Evolutionary conservation across 1,140 invertebrate species (phyloP), one percentile per base, ranked within the genome.

Genomic region (Coenobita brevimanus): DNA sequence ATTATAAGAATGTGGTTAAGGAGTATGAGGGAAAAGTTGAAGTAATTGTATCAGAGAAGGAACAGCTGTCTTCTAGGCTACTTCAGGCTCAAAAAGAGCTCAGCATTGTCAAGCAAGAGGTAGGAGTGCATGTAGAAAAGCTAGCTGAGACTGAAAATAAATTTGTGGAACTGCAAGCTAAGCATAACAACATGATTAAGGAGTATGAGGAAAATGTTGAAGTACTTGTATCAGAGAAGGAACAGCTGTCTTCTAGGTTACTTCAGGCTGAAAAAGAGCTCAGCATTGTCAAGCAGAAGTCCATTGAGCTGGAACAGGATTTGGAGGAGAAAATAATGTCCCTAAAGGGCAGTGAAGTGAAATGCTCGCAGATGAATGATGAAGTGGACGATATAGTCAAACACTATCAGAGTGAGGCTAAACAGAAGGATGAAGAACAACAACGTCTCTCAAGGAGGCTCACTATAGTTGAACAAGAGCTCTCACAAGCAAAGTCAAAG

Each of bases 341-440:
- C 2, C 43, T 81, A 64, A 38, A 17, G 15, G 24, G 6, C 3
- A 83, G 50, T 27, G 27, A 73, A 73, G 27, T 36, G 0, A 43
- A 83, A 17, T 57, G 67, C n/a, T 54, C 41, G 8, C 10, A 50
- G 57, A 30, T 79, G 30, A 43, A 79, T 27, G 3, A 15, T 2
- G 75, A 79, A 8, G 30, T 79, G 46, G 75, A 79, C 15, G 75
- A 79, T 30, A 79, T 79, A 6, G 43, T 79, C 17, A 27, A 79
- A 27, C 43, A 79, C 46, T 79, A 21, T 10, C n/a, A 54, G 24
- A 79, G 13, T 13, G 75, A 79, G 36, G 0, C 15, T 36, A 24
- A 71, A 71, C 0, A 71, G 13, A 71, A 33, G 67, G 27, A 2
- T 2, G 67, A 71, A 27, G 46, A 50, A 50, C 6, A 50, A 17